A percentile compares a stretch with the other conserved stretches of the same genome.
phyloP scores from a whole-genome alignment of 1,140 invertebrate genomes.

The Heliothis virescens region DNA sequence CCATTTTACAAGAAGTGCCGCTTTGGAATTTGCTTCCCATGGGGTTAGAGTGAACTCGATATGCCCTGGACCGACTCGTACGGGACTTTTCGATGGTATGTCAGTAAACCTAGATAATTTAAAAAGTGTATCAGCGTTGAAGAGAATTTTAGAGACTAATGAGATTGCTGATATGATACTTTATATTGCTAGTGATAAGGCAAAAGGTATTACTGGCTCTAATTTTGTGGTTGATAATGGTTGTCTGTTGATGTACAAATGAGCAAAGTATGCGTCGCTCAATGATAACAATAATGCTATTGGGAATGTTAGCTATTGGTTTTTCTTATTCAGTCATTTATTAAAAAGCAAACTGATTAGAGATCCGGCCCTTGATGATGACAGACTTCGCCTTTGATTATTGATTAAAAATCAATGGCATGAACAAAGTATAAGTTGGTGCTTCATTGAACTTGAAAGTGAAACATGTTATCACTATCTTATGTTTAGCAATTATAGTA shows the following conservation, averaged over 20 bases:
- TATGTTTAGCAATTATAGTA: too few species aligned
- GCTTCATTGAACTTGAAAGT: too few species aligned
- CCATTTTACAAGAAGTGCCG: slow-evolving; percentile 92
- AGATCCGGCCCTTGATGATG: too few species aligned
- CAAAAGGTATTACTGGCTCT: not conserved
- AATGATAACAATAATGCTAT: too few species aligned
- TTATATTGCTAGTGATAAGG: slow-evolving; percentile 14
- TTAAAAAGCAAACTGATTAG: too few species aligned
- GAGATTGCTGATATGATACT: slow-evolving; percentile 11
- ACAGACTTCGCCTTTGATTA: too few species aligned
- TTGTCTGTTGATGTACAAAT: not conserved
- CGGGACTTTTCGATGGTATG: slow-evolving; percentile 26
- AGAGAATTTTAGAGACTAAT: not conserved
- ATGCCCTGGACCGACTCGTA: slow-evolving; percentile 46
- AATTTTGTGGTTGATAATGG: slow-evolving; percentile 3
- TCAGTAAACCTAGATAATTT: not conserved
- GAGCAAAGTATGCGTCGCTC: too few species aligned
- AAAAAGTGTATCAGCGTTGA: not conserved
- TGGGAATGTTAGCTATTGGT: too few species aligned
- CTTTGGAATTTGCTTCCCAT: slow-evolving; percentile 84
- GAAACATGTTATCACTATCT: too few species aligned
- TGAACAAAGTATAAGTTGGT: too few species aligned
- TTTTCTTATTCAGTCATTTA: too few species aligned
- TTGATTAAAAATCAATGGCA: too few species aligned
- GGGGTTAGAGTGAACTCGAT: slow-evolving; percentile 50